Base-by-base conservation (phyloP, 2,797 vertebrate genomes). In the Nyctalus aviator region DNA sequence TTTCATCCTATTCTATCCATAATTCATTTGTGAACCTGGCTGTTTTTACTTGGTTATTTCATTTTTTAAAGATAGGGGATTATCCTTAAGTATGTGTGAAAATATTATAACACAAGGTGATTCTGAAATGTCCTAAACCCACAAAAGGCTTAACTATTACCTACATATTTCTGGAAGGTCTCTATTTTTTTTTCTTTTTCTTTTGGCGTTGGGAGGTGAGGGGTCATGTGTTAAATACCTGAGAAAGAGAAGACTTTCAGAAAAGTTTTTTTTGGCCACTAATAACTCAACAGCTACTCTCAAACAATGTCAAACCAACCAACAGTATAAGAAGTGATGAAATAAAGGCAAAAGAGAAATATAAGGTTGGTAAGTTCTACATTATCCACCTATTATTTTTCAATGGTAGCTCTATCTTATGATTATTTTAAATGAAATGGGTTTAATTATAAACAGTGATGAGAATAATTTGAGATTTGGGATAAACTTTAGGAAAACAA, bases 21-120 rank as follows among this genome's bases (percentile, higher is more conserved):
- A 68, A 85, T 68, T 86, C 20, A 64, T 68, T 78, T 85, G n/a
- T 90, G 32, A 8, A 21, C 11, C 30, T 83, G 68, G 32, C 20
- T 57, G 50, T 15, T 82, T 72, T 94, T 59, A 85, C 79, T 75
- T 86, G 25, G 44, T 90, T 88, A 50, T 95, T 59, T 13, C 46
- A 81, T 76, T 94, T 92, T 85, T 37, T 90, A 85, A 93, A 91
- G 27, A 79, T 21, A 82, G 25, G 37, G 17, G 5, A 92, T 96
- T 89, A 79, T 72, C 88, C 18, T 72, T 64, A 69, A 72, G 27
- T 10, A 71, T 17, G 1, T 77, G 25, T 71, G 50, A 89, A 95
- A 73, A 35, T 83, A 85, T 44, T 90, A 84, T 83, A 85, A 82
- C 23, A 91, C 37, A 91, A 82, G 2, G 37, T 88, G 73, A 92